phyloP scores from a whole-genome alignment of 2,888 invertebrate genomes.

The Polymixis flavicincta region DNA sequence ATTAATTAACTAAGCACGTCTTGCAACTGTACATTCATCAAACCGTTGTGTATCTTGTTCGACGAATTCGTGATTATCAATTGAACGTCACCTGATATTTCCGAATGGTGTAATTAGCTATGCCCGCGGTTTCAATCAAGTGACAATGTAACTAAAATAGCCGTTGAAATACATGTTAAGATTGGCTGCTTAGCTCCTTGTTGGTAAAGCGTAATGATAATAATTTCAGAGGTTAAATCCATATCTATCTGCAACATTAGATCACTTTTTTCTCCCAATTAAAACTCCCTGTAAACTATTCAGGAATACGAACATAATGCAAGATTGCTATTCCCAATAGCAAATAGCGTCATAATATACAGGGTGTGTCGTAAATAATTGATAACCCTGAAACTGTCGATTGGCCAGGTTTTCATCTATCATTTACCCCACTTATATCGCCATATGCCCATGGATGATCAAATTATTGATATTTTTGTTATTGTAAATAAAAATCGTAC shows the following conservation, averaged over 20 bases:
- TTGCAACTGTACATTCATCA: neutral
- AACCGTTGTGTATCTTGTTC: too few species aligned
- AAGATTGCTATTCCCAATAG: neutral
- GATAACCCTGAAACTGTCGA: too few species aligned
- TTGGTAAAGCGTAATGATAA: neutral
- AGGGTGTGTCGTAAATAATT: too few species aligned
- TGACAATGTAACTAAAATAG: neutral
- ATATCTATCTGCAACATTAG: neutral
- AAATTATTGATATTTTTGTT: too few species aligned
- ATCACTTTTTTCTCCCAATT: neutral
- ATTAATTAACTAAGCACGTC: conserved; percentile 11
- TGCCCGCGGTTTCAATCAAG: too few species aligned
- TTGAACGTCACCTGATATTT: neutral
- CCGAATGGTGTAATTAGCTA: neutral
- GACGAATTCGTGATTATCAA: neutral
- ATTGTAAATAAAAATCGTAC: too few species aligned
- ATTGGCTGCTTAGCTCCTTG: neutral
- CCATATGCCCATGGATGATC: too few species aligned
- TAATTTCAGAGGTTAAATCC: neutral
- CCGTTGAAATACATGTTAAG: neutral
- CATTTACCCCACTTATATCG: too few species aligned
- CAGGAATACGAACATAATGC: neutral
- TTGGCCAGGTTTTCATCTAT: too few species aligned
- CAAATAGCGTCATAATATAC: neutral
- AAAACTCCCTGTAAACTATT: neutral